phyloP scores from a whole-genome alignment of 2,888 invertebrate species.

The Smittia aterrima region DNA sequence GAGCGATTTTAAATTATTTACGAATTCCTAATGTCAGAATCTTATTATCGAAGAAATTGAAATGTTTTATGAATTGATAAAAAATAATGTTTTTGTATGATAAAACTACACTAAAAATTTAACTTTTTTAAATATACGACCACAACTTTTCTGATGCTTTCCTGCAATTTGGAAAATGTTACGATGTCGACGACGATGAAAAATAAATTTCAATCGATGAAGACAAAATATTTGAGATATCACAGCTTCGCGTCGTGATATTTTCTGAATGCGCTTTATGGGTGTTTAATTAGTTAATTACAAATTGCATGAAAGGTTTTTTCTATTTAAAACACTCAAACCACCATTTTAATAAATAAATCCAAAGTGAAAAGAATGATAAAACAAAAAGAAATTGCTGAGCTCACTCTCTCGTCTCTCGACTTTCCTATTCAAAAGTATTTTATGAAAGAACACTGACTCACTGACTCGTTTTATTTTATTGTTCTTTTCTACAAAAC shows the following conservation, averaged over 20 bases:
- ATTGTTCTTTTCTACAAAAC: background rate
- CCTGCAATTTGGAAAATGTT: background rate
- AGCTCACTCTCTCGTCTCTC: no score
- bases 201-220: background rate
- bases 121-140: background rate
- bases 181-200: background rate
- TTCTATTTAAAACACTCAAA: background rate
- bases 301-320: background rate
- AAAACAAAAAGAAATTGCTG: background rate
- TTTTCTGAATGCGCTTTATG: background rate
- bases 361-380: background rate
- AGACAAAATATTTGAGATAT: background rate
- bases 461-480: background rate
- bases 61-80: background rate
- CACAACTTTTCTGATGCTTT: background rate
- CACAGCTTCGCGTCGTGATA: background rate
- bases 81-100: background rate
- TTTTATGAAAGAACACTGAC: no score
- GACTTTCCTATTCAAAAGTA: no score
- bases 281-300: slow-evolving; percentile 2
- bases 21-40: background rate
- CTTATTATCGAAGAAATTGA: background rate
- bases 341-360: background rate
- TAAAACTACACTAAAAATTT: background rate
- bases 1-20: background rate